Conservation (phyloP, 2,113 vertebrate species). For the Callithrix jacchus region DNA sequence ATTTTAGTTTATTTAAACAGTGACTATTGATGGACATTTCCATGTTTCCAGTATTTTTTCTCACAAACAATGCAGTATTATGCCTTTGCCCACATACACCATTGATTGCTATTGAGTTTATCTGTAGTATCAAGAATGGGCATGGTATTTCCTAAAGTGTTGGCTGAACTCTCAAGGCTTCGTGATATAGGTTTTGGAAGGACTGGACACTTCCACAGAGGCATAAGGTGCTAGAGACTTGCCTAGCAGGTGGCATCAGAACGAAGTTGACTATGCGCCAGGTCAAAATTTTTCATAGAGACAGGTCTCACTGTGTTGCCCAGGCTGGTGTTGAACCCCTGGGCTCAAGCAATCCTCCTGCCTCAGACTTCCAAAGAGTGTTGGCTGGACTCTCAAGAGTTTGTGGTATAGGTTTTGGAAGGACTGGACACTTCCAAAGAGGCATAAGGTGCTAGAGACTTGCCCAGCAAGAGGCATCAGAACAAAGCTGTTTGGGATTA, state of each 20-base stretch:
- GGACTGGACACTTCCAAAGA: not conserved
- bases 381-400: not conserved
- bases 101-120: not conserved
- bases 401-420: not conserved
- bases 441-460: not conserved
- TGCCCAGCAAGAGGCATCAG: not conserved
- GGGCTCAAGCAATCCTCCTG: too few species aligned
- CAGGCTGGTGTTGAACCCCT: too few species aligned
- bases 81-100: not conserved
- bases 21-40: not conserved
- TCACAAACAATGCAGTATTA: not conserved
- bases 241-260: not conserved
- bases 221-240: not conserved
- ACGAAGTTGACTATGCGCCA: not conserved
- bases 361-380: not conserved
- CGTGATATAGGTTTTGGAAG: not conserved
- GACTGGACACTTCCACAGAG: not conserved
- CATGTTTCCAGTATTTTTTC: not conserved
- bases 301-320: too few species aligned
- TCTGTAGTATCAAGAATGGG: not conserved
- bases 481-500: not conserved
- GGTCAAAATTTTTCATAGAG: not conserved
- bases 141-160: not conserved
- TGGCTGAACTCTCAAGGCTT: not conserved
- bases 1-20: not conserved